A percentile compares a stretch with the other conserved stretches of the same genome.
Conservation (phyloP, 2,888 invertebrate species). For the Azorinus chamasolen region DNA sequence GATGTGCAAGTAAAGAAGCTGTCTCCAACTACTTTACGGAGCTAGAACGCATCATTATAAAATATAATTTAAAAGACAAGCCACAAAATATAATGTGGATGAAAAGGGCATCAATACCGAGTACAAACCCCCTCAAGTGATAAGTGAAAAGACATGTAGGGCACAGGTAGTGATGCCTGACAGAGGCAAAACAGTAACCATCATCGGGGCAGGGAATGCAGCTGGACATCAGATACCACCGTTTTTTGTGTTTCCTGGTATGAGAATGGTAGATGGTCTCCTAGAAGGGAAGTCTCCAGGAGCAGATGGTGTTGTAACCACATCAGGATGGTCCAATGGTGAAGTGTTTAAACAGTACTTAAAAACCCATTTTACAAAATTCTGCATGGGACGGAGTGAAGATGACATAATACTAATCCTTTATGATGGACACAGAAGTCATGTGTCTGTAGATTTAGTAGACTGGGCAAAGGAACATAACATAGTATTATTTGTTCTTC, state of each 20-base stretch:
- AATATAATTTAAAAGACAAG: conserved; percentile 39
- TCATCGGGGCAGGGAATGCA: no score
- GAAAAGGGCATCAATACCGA: no score
- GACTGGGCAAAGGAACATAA: conserved; percentile 27
- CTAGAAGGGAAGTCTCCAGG: conserved; percentile 31
- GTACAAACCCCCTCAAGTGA: conserved; percentile 38
- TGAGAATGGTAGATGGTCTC: conserved; percentile 17
- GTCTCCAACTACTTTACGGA: conserved; percentile 46
- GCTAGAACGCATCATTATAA: conserved; percentile 41
- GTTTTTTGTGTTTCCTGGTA: conserved; percentile 36
- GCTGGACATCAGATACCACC: conserved; percentile 31
- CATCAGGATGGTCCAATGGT: conserved; percentile 41
- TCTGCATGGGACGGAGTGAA: no score
- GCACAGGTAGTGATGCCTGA: conserved; percentile 36
- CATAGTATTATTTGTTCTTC: conserved; percentile 56
- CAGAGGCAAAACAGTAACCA: conserved; percentile 26
- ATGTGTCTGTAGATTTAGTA: conserved; percentile 49
- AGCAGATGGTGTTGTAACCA: no score
- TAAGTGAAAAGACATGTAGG: conserved; percentile 16
- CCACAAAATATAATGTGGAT: conserved; percentile 35
- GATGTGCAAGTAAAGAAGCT: conserved; percentile 19
- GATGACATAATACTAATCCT: conserved; percentile 51
- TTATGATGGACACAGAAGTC: conserved; percentile 37
- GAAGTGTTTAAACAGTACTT: conserved; percentile 34
- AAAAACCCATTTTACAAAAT: conserved; percentile 32